phyloP scores from a whole-genome alignment of 2,113 vertebrate species.

The Bostrychus sinensis region DNA sequence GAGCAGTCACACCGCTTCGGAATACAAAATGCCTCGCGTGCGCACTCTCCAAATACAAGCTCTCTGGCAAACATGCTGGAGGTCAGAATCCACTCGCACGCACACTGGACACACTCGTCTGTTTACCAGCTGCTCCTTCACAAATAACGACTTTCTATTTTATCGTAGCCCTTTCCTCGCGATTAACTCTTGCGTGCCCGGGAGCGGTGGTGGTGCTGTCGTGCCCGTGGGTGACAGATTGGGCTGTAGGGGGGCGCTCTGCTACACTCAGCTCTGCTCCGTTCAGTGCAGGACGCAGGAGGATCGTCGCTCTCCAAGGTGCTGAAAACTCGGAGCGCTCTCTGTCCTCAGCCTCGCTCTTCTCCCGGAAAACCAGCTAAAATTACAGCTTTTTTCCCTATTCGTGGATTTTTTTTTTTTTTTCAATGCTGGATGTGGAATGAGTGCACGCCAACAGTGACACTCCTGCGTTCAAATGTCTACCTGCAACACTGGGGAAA shows the following conservation, averaged over 20 bases:
- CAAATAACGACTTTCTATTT: slow-evolving; percentile 14
- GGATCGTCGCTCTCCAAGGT: slow-evolving; percentile 70
- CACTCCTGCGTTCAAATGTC: slow-evolving; percentile 45
- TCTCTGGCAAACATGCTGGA: slow-evolving; percentile 45
- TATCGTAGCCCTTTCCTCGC: slow-evolving; percentile 9
- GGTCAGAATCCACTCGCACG: slow-evolving; percentile 22
- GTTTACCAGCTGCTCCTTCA: slow-evolving; percentile 20
- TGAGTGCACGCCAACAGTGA: slow-evolving; percentile 52
- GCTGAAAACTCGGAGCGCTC: slow-evolving; percentile 69
- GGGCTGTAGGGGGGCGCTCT: slow-evolving; percentile 17
- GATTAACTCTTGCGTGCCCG: slow-evolving; percentile 24
- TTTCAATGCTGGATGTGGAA: slow-evolving; percentile 56
- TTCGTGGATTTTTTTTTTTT: slow-evolving; percentile 42
- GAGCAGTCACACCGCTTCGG: slow-evolving; percentile 32
- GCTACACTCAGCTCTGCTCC: slow-evolving; percentile 28
- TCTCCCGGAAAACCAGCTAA: background rate
- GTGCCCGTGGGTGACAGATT: slow-evolving; percentile 50
- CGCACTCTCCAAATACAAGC: slow-evolving; percentile 46
- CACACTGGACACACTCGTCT: background rate
- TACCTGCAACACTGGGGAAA: slow-evolving; percentile 71
- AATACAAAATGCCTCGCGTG: slow-evolving; percentile 50
- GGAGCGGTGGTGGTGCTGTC: slow-evolving; percentile 23
- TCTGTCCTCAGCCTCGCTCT: slow-evolving; percentile 35
- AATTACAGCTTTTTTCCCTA: slow-evolving; percentile 34
- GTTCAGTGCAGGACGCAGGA: slow-evolving; percentile 60